Evolutionary conservation across 2,113 vertebrate species (phyloP), one percentile per base, ranked within the genome.

Genomic region (Seriola dumerili): DNA sequence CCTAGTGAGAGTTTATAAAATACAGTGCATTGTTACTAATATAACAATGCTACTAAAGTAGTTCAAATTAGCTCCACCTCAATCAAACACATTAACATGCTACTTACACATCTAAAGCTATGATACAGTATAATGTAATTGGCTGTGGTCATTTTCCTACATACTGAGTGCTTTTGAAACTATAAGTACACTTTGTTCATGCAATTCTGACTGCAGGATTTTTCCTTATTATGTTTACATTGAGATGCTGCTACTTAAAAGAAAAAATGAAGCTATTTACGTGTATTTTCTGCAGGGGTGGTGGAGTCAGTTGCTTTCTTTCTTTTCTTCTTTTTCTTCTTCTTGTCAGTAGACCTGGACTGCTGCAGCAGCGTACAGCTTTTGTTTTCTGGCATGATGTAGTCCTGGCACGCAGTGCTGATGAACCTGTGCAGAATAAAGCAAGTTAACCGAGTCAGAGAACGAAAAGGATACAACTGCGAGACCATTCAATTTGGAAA

Each of bases 261-360:
- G 29, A 23, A 4, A 58, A 10, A n/a, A 1, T 42, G 7, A 5
- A 29, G 46, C 1, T 36, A 5, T 50, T 86, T 67, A 95, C 94
- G 91, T 78, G 89, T 72, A 42, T 93, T 87, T 40, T 84, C 85
- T 38, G 82, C 42, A 32, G 87, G 74, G 3, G 73, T 76, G 23
- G 61, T 57, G 23, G 86, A 54, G 5, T 48, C 9, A 0, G 63
- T 21, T 38, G 65, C 48, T 72, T 90, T 88, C 5, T 76, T 90
- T 42, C 80, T 76, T 12, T 85, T 94, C 72, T 66, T 93, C 23
- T 72, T 91, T 16, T 77, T 91, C 88, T 82, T 94, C 74, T 85
- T 87, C 72, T 88, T 64, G 7, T 88, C 85, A 29, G 59, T 79
- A 40, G 21, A 68, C 17, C 52, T 62, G 32, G 44, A 17, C 4